Conservation (phyloP, 2,113 vertebrate genomes). For the Petrocephalus zakoni region DNA sequence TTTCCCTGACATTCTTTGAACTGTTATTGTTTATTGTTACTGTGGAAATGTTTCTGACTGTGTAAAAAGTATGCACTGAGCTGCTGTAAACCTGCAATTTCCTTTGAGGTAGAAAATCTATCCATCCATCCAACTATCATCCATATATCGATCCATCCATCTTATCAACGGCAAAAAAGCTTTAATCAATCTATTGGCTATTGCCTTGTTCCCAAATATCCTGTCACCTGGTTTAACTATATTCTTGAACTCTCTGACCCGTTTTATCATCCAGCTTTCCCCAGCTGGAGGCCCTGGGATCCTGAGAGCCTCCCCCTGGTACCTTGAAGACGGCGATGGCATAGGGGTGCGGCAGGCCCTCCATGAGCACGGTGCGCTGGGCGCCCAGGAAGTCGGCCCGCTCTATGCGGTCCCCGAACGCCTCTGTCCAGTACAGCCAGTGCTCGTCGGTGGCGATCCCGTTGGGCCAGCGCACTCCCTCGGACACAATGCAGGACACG, state of each 20-base stretch:
- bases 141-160: background rate
- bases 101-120: background rate
- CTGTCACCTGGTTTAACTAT: background rate
- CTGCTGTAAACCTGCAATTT: background rate
- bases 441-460: constrained; percentile 83
- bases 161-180: background rate
- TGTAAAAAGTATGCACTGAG: background rate
- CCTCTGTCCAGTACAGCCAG: constrained; percentile 98
- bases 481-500: constrained; percentile 68
- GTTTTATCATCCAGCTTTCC: background rate
- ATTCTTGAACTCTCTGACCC: background rate
- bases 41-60: background rate
- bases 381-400: constrained; percentile 73
- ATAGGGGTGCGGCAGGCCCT: constrained; percentile 89
- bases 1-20: background rate
- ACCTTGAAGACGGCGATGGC: constrained; percentile 97
- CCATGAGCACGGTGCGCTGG: constrained; percentile 78
- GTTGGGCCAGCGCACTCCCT: constrained; percentile 91
- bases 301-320: background rate
- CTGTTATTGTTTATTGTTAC: background rate
- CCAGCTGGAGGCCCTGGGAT: background rate
- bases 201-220: background rate
- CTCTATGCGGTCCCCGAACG: constrained; percentile 92
- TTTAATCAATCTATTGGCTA: background rate
- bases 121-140: background rate